These are phyloP conservation scores for Cotesia congregata DNA, from an alignment of 2,888 invertebrate species.

Conservation along the genomic window DNA sequence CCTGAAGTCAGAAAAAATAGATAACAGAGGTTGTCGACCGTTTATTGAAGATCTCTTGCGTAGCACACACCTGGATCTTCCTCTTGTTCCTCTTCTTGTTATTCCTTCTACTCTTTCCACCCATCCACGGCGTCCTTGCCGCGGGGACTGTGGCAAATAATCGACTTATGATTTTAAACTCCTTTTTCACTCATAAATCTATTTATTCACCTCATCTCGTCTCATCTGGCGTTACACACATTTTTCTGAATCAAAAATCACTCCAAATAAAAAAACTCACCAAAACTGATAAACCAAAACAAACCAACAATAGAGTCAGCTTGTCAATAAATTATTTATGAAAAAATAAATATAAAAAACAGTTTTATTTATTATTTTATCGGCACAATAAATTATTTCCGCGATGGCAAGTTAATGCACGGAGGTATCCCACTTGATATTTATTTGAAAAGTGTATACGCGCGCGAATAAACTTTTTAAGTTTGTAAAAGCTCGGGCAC, in stretches of 20 bases:
- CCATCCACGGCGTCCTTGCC: conserved; percentile 50
- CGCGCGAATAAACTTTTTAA: conserved; percentile 35
- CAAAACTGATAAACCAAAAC: not conserved
- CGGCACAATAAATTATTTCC: not conserved
- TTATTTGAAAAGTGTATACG: not conserved
- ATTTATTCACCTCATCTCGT: conserved; percentile 8
- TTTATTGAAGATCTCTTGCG: conserved; percentile 27
- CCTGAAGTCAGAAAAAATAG: not conserved
- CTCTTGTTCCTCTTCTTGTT: conserved; percentile 29
- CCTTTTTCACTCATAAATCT: conserved; percentile 6
- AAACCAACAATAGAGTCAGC: not conserved
- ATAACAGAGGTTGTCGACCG: conserved; percentile 27
- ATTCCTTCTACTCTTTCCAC: conserved; percentile 44
- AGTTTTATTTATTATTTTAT: not conserved
- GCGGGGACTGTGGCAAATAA: conserved; percentile 49
- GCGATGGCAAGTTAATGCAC: not conserved
- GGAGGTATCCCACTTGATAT: conserved; percentile 1
- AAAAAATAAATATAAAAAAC: not conserved
- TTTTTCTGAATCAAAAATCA: not conserved
- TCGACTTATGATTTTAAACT: conserved; percentile 32
- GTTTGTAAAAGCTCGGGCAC: conserved; percentile 19
- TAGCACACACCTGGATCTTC: conserved; percentile 33
- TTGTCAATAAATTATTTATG: not conserved
- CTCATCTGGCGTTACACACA: not conserved
- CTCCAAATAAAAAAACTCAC: not conserved